A percentile compares a stretch with the other conserved stretches of the same genome.
These are phyloP conservation scores for Herpailurus yagouaroundi DNA, from an alignment of 2,113 vertebrate species.

Conservation along the genomic window DNA sequence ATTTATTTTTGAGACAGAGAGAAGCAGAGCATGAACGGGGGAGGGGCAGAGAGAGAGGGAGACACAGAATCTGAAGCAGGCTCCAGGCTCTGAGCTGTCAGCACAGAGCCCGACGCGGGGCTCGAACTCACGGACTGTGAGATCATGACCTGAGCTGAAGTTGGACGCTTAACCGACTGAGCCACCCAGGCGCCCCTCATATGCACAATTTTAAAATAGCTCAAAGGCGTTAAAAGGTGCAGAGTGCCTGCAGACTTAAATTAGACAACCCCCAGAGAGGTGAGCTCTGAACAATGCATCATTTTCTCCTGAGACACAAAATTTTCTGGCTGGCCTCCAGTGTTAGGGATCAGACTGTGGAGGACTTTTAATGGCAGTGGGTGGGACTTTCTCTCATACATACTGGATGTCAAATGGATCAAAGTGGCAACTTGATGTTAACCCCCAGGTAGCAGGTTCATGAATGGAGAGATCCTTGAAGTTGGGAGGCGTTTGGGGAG, in stretches of 20 bases:
- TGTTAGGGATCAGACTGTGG: background rate
- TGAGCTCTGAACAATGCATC: background rate
- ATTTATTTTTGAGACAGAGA: no score
- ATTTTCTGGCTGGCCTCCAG: background rate
- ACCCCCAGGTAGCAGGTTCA: background rate
- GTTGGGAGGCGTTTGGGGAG: background rate
- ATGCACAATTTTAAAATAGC: background rate
- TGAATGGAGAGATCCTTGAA: background rate
- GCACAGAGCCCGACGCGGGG: no score
- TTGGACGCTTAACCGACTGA: no score
- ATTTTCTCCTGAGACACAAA: background rate
- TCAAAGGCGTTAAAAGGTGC: background rate
- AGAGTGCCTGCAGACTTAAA: background rate
- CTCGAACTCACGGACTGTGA: no score
- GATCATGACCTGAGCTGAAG: no score
- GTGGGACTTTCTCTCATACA: background rate
- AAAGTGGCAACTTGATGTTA: background rate
- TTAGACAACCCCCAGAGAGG: background rate
- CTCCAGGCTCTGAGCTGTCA: no score
- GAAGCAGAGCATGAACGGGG: no score
- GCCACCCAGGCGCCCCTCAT: no score
- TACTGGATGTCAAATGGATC: background rate
- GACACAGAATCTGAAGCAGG: no score
- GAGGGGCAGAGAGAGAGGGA: no score
- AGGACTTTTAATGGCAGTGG: background rate